These are phyloP conservation scores for Muscicapa striata DNA, from an alignment of 2,797 vertebrate genomes.

Conservation along the genomic window DNA sequence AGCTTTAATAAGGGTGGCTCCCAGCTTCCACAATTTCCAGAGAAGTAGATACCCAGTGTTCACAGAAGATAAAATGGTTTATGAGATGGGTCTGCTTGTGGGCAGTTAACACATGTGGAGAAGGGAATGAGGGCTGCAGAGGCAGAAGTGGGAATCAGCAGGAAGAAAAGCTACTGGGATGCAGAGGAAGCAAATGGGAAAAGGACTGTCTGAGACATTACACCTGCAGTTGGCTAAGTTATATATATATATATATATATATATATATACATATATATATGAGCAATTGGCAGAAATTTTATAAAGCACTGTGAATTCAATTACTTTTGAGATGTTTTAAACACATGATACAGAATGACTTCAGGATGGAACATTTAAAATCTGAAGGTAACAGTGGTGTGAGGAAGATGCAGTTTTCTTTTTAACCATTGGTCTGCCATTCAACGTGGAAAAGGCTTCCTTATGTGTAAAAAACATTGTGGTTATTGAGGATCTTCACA, in stretches of 20 bases:
- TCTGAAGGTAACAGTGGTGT: neutral
- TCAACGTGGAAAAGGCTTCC: neutral
- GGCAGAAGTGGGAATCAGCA: neutral
- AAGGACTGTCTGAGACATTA: neutral
- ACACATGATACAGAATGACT: neutral
- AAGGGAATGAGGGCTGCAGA: neutral
- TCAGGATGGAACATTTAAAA: neutral
- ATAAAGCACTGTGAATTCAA: neutral
- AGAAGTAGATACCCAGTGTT: too few species aligned
- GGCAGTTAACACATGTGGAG: neutral
- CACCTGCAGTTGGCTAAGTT: neutral
- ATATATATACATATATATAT: neutral
- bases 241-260: too few species aligned
- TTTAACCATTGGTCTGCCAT: neutral
- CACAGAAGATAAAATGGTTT: neutral
- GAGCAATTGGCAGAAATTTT: neutral
- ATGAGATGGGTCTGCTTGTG: neutral
- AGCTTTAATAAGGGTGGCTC: neutral
- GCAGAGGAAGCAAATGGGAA: neutral
- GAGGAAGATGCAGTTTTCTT: neutral
- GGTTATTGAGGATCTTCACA: neutral
- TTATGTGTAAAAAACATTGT: fast-evolving
- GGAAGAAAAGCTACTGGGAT: neutral
- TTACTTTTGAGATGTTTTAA: neutral
- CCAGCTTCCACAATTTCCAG: neutral